Evolutionary conservation across 2,888 invertebrate species (phyloP).

Genomic region (Furcula furcula): DNA sequence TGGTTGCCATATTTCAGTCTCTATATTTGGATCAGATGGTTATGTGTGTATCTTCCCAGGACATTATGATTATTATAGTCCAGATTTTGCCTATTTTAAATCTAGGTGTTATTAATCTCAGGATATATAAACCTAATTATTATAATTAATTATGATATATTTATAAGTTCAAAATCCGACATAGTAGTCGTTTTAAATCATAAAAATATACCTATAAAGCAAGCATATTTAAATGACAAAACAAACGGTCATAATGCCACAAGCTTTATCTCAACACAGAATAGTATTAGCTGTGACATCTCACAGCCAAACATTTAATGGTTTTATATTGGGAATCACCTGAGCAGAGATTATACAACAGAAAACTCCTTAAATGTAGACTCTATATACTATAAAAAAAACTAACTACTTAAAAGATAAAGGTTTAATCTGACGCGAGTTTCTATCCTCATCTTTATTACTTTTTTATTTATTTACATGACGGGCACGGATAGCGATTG

Average conservation of each 20-base stretch:
- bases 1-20: too few relatives aligned
- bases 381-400: conserved; percentile 1
- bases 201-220: too few relatives aligned
- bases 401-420: conserved; percentile 8
- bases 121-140: too few relatives aligned
- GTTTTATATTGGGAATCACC: conserved; percentile 9
- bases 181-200: too few relatives aligned
- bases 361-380: conserved; percentile 3
- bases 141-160: too few relatives aligned
- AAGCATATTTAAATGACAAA: neutral
- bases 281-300: neutral
- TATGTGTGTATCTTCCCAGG: too few relatives aligned
- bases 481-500: conserved; percentile 34
- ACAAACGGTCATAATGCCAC: neutral
- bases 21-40: too few relatives aligned
- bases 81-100: too few relatives aligned
- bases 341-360: conserved; percentile 7
- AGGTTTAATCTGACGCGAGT: conserved; percentile 2
- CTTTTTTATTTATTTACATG: conserved; percentile 1
- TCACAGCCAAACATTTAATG: conserved; percentile 8
- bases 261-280: neutral
- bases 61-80: too few relatives aligned
- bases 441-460: neutral
- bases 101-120: too few relatives aligned
- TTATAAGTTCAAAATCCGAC: too few relatives aligned